Percentiles rank a stretch among this genome's conserved stretches.
These are phyloP conservation scores for Pollicipes pollicipes DNA, from an alignment of 1,140 invertebrate species.

Conservation along the genomic window DNA sequence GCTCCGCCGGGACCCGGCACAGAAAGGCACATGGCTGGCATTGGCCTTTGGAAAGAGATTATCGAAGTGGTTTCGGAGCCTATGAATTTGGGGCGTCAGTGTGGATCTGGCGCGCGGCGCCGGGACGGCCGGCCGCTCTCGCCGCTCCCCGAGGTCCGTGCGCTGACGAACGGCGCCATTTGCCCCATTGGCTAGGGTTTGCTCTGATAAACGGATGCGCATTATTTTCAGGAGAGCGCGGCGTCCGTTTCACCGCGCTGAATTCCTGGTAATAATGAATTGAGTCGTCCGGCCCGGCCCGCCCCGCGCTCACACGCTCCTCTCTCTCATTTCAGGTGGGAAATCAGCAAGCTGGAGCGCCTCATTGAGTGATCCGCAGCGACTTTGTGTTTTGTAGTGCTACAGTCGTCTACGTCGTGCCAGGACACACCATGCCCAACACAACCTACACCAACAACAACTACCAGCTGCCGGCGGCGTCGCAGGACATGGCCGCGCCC, in stretches of 20 bases:
- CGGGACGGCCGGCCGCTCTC: neutral
- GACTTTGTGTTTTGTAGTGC: slow-evolving; percentile 1
- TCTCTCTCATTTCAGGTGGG: neutral
- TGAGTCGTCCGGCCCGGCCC: neutral
- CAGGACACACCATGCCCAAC: neutral
- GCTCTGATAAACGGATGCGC: neutral
- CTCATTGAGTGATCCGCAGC: neutral
- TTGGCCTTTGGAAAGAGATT: slow-evolving; percentile 1
- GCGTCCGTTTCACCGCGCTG: neutral
- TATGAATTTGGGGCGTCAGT: neutral
- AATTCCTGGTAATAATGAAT: neutral
- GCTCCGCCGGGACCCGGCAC: neutral
- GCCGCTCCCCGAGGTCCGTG: neutral
- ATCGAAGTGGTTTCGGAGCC: neutral
- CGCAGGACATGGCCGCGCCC: neutral
- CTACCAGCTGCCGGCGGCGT: neutral
- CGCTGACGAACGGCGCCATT: neutral
- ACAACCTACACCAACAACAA: neutral
- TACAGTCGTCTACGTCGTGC: neutral
- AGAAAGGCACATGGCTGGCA: neutral
- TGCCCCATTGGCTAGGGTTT: neutral
- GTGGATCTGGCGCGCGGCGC: neutral
- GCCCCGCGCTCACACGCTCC: neutral
- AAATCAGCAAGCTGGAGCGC: neutral
- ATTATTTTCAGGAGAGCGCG: neutral